Evolutionary conservation across 1,140 invertebrate genomes (phyloP), one percentile per base, ranked within the genome.

Genomic region (Aphidius gifuensis): DNA sequence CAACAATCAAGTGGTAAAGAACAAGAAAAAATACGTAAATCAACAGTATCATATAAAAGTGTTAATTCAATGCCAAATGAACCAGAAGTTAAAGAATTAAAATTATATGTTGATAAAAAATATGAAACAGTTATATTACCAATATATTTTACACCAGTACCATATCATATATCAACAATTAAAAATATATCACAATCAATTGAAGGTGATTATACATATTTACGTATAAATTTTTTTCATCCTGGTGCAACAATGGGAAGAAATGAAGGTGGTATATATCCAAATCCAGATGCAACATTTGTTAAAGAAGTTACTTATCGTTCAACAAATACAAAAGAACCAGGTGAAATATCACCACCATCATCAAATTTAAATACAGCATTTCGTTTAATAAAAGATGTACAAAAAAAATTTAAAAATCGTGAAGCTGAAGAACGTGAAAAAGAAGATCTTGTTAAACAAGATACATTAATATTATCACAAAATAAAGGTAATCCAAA

Each of bases 221-320:
- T 99, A 62, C 88, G 98, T 75, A 93, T 99, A 68, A 99, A 99
- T 80, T 99, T 99, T 79, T 98, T 97, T 78, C 96, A 99, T 82
- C 97, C 97, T 39, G 97, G 97, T 8, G 92, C 94, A 9, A 93
- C 94, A 4, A 92, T 98, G 85, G 95, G 94, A 2, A 88, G 93
- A 65, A 94, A 92, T 71, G 95, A 97, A 75, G 92, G 92, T 11
- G 90, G 89, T 16, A 84, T 88, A 32, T 98, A 96, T 76, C 89
- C 93, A 3, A 92, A 97, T 72, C 93, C 95, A 0, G 94, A 99
- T 80, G 93, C 95, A 5, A 97, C 93, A 9, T 99, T 97, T 78
- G 87, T 99, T 5, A 99, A 99, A 84, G 97, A 99, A 90, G 90
- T 99, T 91, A 99, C 97, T n/a, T 99, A 98, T 78, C 88, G 97